Conservation (phyloP, 1,140 invertebrate genomes). For the Drosophila saltans region DNA sequence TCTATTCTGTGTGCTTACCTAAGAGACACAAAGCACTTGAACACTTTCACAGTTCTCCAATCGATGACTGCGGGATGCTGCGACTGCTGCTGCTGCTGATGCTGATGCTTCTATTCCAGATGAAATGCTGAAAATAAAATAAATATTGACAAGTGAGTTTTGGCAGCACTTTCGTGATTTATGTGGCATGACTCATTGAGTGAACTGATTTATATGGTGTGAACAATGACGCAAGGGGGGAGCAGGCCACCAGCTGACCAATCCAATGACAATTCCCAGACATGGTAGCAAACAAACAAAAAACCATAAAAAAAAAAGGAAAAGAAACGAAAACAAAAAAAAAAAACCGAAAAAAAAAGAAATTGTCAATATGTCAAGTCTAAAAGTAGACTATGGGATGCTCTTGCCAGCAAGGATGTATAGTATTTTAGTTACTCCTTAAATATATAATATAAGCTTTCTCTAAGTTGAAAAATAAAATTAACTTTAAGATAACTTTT, state of each 20-base stretch:
- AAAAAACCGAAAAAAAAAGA: neutral
- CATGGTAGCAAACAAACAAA: conserved; percentile 55
- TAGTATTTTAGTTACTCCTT: no score
- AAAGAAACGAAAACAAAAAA: neutral
- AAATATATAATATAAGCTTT: no score
- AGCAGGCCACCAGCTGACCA: conserved; percentile 34
- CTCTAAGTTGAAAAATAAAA: no score
- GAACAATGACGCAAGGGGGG: conserved; percentile 3
- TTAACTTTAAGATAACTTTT: no score
- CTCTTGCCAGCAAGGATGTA: neutral
- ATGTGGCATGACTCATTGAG: conserved; percentile 69
- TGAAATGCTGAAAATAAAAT: conserved; percentile 66
- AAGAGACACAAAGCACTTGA: no score
- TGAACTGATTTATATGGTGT: conserved; percentile 33
- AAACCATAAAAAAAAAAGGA: conserved; percentile 41
- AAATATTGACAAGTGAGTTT: conserved; percentile 74
- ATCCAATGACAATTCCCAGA: conserved; percentile 65
- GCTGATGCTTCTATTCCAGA: conserved; percentile 43
- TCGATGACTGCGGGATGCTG: conserved; percentile 6
- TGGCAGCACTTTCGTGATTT: conserved; percentile 62
- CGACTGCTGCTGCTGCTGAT: neutral
- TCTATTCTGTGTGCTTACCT: no score
- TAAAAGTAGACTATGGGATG: no score
- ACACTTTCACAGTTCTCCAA: no score
- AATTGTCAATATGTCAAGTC: neutral